A percentile compares a stretch with the other conserved stretches of the same genome.
Conservation (phyloP, 2,797 vertebrate genomes). For the Sarcophilus harrisii region DNA sequence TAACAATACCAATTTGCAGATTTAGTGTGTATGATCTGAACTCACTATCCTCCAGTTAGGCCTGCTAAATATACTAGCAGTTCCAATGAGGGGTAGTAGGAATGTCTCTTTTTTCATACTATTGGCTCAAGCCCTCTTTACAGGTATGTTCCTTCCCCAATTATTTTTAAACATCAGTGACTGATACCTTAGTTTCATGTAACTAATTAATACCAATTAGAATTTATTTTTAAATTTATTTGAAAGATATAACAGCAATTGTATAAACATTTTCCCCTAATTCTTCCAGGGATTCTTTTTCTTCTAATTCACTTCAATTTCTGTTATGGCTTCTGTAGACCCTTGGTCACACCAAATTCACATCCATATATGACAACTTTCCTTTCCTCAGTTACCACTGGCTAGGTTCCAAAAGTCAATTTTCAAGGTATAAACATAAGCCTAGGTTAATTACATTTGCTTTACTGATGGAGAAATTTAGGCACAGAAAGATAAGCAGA, state of each 20-base stretch:
- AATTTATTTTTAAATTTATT: neutral
- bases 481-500: constrained; percentile 31
- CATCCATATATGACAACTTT: neutral
- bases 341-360: neutral
- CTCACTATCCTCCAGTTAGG: neutral
- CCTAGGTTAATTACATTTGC: neutral
- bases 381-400: neutral
- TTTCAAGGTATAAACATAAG: neutral
- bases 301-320: neutral
- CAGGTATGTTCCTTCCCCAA: neutral
- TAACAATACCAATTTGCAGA: neutral
- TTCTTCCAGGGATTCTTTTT: neutral
- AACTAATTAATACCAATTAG: neutral
- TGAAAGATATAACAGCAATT: neutral
- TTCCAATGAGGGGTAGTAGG: neutral
- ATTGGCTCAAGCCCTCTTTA: neutral
- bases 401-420: neutral
- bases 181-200: neutral
- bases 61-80: neutral
- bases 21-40: neutral
- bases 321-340: neutral
- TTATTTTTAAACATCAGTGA: neutral
- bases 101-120: neutral
- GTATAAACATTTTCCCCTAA: neutral
- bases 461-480: constrained; percentile 8